Base-by-base conservation (phyloP, 2,888 invertebrate genomes). In the Timema podura region DNA sequence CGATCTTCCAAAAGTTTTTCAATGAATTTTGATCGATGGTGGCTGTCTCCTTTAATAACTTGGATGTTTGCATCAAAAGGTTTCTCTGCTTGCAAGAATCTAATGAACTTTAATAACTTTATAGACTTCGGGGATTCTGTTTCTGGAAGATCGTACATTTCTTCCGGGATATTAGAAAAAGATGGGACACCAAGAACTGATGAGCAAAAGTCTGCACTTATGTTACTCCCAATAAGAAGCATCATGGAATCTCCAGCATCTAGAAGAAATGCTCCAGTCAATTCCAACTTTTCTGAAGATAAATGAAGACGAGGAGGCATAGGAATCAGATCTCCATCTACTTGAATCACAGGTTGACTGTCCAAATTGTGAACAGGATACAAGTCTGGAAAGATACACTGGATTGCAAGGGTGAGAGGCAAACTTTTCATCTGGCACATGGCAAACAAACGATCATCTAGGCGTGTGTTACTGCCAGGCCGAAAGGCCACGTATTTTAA, bases 1-100 rank as follows among this genome's bases (percentile, higher is more conserved):
- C 97, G 87, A 83, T 99, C 99, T 82, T 99, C 98, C 65, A 97
- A 87, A 78, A 99, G 87, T 77, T 90, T 89, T 79, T 96, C 94
- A 73, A 92, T 89, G 83, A 99, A 96, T 76, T 89, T 81, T 70
- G 87, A 86, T 75, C 94, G 87, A 71, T 89, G 87, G 70, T 92
- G 91, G 76, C 96, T 94, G 82, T 96, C 96, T 80, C 99, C 98
- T 82, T 97, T 96, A 65, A 70, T 15, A 57, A 13, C 30, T 68
- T 92, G 88, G 75, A 98, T 80, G 71, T 91, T 86, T 9, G 93
- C 88, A 66, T 89, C 84, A 78, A 88, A 91, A 0, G 97, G 93
- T 78, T 95, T 89, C 74, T 92, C 92, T 73, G 93, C 91, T 79
- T 96, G 94, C 71, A 97, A 85, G 79, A 89, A 88, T 77, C 89